A percentile compares a stretch with the other conserved stretches of the same genome.
These are phyloP conservation scores for Rhipidura dahli DNA, from an alignment of 2,113 vertebrate species.

Conservation along the genomic window DNA sequence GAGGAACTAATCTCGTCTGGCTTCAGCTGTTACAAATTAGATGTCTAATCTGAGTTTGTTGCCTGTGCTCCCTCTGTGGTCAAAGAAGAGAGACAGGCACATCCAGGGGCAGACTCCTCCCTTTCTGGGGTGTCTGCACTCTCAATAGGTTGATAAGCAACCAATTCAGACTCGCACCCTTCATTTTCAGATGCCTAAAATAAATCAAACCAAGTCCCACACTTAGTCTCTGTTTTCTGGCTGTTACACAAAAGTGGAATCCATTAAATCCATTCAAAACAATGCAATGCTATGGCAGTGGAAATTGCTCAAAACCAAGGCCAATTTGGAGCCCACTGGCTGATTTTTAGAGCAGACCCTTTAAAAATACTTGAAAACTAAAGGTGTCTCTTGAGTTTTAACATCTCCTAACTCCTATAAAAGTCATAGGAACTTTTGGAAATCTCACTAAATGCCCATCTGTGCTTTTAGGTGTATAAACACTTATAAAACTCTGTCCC, in stretches of 20 bases:
- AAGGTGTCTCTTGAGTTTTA: background rate
- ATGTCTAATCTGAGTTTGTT: background rate
- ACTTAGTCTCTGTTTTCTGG: background rate
- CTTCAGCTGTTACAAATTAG: background rate
- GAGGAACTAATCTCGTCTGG: background rate
- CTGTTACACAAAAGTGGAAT: background rate
- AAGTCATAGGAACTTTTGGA: background rate
- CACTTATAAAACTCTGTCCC: background rate
- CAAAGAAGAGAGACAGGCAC: background rate
- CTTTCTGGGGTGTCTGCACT: background rate
- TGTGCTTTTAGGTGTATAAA: background rate
- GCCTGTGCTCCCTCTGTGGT: background rate
- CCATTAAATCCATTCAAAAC: background rate
- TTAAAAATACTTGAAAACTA: background rate
- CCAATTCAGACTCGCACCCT: background rate
- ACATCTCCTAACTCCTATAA: background rate
- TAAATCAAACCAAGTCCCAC: background rate
- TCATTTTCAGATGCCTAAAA: background rate
- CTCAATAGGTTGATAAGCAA: background rate
- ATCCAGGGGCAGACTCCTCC: background rate
- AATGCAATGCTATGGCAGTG: background rate
- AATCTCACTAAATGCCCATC: background rate
- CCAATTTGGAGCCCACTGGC: background rate
- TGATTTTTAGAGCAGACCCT: background rate
- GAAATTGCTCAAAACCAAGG: background rate